These are phyloP conservation scores for Synergus laeviventris DNA, from an alignment of 2,888 invertebrate genomes.

Conservation along the genomic window DNA sequence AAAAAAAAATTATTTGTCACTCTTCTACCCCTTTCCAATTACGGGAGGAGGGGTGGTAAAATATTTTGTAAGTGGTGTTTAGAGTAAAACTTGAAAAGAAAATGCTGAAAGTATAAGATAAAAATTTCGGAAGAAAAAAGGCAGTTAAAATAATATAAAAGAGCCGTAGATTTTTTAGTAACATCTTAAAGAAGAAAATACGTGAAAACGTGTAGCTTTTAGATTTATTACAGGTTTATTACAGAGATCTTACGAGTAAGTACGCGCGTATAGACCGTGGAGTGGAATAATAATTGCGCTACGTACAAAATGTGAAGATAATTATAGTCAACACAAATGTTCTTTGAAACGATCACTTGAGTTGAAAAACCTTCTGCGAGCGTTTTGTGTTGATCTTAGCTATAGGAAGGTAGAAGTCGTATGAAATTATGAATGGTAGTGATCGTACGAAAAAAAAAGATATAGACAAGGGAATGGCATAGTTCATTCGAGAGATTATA, in stretches of 20 bases:
- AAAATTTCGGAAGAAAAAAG: not conserved
- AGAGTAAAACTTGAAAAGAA: not conserved
- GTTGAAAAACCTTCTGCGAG: conserved; percentile 17
- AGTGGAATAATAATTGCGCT: conserved; percentile 32
- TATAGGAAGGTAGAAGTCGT: not conserved
- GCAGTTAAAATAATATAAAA: not conserved
- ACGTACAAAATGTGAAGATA: conserved; percentile 36
- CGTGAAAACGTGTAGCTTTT: conserved; percentile 25
- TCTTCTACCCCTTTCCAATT: too few species aligned
- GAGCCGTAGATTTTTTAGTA: not conserved
- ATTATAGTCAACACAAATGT: conserved; percentile 39
- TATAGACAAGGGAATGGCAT: conserved; percentile 11
- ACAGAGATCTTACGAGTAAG: conserved; percentile 10
- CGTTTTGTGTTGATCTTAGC: conserved; percentile 13
- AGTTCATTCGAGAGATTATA: conserved; percentile 55
- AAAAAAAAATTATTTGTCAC: too few species aligned
- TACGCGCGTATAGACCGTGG: conserved; percentile 9
- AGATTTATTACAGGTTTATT: conserved; percentile 32
- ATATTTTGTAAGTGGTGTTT: too few species aligned
- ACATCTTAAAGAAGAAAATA: not conserved
- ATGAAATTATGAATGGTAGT: conserved; percentile 58
- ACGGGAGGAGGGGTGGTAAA: too few species aligned
- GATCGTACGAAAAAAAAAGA: conserved; percentile 47
- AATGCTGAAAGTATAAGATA: not conserved
- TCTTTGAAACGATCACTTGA: conserved; percentile 37